phyloP scores from a whole-genome alignment of 2,113 vertebrate genomes.

The Callaeas wilsoni region DNA sequence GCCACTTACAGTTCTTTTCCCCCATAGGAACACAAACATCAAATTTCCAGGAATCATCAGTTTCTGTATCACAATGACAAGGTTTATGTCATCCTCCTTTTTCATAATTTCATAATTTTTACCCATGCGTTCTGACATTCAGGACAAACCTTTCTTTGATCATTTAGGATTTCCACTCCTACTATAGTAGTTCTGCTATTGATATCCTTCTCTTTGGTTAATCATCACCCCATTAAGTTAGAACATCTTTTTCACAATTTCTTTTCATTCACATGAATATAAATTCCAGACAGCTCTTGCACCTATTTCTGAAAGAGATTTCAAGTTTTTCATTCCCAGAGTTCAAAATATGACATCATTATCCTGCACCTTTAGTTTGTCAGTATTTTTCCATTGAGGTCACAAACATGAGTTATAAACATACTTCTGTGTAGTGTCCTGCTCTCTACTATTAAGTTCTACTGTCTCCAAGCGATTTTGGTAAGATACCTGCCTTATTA shows the following conservation, averaged over 20 bases:
- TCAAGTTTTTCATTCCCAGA: neutral
- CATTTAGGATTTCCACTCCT: neutral
- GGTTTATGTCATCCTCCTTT: neutral
- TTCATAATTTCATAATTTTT: neutral
- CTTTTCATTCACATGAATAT: neutral
- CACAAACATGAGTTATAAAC: neutral
- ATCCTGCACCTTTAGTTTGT: neutral
- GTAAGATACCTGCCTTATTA: neutral
- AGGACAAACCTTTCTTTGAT: neutral
- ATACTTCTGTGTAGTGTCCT: neutral
- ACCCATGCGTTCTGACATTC: neutral
- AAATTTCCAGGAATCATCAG: neutral
- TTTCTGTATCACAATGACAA: neutral
- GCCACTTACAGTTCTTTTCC: neutral
- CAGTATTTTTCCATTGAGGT: neutral
- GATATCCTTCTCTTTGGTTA: neutral
- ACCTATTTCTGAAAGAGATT: neutral
- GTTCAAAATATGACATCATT: neutral
- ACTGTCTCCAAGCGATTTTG: neutral
- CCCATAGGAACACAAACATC: neutral
- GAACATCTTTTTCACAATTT: neutral
- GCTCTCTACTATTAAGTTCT: neutral
- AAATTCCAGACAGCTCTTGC: neutral
- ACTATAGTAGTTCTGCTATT: neutral
- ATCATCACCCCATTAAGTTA: neutral